phyloP scores from a whole-genome alignment of 2,888 invertebrate species.

The Eupeodes latifasciatus region DNA sequence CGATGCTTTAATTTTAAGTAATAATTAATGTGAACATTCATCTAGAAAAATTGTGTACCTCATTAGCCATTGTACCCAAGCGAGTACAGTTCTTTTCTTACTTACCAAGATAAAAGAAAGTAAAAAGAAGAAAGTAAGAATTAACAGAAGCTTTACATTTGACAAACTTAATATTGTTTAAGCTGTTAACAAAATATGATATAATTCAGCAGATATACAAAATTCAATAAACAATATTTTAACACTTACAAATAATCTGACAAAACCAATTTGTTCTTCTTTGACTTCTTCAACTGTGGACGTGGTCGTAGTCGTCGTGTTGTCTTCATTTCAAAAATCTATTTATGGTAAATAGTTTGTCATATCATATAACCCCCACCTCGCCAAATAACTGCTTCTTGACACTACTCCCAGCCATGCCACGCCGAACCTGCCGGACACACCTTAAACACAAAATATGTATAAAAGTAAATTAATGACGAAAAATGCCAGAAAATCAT shows the following conservation, averaged over 20 bases:
- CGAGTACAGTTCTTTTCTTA: no score
- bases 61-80: neutral
- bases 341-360: neutral
- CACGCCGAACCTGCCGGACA: neutral
- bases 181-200: no score
- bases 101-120: no score
- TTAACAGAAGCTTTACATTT: no score
- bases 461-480: slow-evolving; percentile 49
- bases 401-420: neutral
- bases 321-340: neutral
- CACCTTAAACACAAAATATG: neutral
- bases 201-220: no score
- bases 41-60: no score
- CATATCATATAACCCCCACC: slow-evolving; percentile 24
- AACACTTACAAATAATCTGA: slow-evolving; percentile 12
- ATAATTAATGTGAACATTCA: no score
- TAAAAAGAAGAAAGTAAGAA: no score
- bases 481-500: slow-evolving; percentile 75
- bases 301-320: neutral
- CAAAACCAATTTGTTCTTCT: slow-evolving; percentile 52
- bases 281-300: neutral
- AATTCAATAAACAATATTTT: no score
- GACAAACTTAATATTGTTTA: no score
- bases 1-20: no score
- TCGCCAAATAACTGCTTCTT: neutral